Evolutionary conservation across 2,888 invertebrate genomes (phyloP).

Genomic region (Shargacucullia verbasci): DNA sequence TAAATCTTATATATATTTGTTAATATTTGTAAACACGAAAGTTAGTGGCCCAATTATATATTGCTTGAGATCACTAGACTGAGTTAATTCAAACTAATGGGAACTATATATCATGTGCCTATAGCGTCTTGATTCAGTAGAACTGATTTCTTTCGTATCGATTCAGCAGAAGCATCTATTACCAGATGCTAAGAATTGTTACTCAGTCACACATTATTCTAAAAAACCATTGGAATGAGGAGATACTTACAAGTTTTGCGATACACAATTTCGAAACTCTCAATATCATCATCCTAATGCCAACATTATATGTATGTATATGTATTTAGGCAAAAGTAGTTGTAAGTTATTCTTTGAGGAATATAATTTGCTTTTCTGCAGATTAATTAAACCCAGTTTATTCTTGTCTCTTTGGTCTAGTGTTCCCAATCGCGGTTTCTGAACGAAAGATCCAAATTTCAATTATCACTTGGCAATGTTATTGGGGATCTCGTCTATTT

Average conservation of each 20-base stretch:
- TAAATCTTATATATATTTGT: no score
- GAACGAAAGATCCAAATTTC: no score
- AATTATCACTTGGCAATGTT: no score
- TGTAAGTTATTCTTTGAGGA: background rate
- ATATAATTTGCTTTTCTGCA: constrained; percentile 1
- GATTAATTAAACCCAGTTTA: constrained; percentile 9
- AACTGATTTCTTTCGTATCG: background rate
- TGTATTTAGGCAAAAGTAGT: background rate
- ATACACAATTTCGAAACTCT: no score
- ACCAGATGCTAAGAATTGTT: background rate
- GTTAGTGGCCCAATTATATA: no score
- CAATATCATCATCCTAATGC: background rate
- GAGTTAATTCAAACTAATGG: no score
- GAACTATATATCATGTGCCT: no score
- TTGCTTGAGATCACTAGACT: no score
- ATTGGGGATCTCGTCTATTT: no score
- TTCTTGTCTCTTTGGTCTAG: constrained; percentile 17
- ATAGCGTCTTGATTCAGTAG: no score
- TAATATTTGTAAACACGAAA: no score
- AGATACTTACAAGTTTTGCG: background rate
- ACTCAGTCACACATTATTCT: background rate
- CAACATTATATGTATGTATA: no score
- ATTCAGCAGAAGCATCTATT: background rate
- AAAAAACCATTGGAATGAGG: background rate
- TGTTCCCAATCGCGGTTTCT: background rate